Evolutionary conservation across 37 sponge, comb jelly and placozoan genomes (phyloP), one percentile per base, ranked within the genome.

Genomic region (Corticium candelabrum): DNA sequence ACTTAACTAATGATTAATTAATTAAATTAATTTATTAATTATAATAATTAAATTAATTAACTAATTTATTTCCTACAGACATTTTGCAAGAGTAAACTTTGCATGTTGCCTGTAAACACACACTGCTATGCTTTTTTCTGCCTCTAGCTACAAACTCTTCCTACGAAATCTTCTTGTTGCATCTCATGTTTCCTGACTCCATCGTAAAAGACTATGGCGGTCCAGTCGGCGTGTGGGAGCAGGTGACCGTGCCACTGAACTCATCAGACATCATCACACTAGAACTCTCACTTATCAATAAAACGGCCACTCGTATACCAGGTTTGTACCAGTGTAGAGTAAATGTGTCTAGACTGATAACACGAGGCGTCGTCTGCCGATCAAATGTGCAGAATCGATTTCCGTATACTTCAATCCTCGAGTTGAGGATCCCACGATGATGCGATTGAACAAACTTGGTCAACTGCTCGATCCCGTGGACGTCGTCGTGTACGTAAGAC

Each of bases 251-350:
- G 33, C 31, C 73, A 70, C 36, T 50, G 62, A 50, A 50, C 62
- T 27, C 11, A 50, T 27, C 62, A 11, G 62, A 50, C 62, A 11
- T 11, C 62, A 50, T 50, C 21, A 27, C 62, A 27, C 15, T 50
- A 27, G 62, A 50, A 21, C 21, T 50, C 62, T 27, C 11, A 11
- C 15, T 50, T 11, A 50, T 68, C 0, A 77, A 84, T 74, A 85
- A 84, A 76, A 82, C 85, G 0, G 41, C 89, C 38, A 87, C 88
- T n/a, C 43, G 89, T 11, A 77, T 77, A 37, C 89, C 89, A 70
- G 73, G 73, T 70, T 4, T 4, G 73, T 43, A 11, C 56, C n/a
- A n/a, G n/a, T n/a, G n/a, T n/a, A n/a, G n/a, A n/a, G n/a, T n/a
- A n/a, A n/a, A n/a, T n/a, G n/a, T n/a, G n/a, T n/a, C n/a, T 50